Evolutionary conservation across 2,797 vertebrate genomes (phyloP), one percentile per base, ranked within the genome.

Genomic region (Rousettus madagascariensis): DNA sequence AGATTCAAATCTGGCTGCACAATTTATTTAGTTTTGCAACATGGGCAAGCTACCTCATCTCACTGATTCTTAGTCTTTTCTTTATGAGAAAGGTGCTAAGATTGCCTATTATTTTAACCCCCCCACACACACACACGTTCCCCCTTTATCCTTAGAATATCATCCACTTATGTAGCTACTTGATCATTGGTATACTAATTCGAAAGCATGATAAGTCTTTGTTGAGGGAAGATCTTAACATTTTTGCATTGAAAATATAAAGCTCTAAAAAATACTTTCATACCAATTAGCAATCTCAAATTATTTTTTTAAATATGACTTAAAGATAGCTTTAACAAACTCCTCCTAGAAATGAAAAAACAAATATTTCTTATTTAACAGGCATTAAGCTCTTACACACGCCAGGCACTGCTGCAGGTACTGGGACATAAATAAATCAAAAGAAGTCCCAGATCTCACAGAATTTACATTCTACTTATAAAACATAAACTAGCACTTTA

Each of bases 401-500:
- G 36, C 8, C 63, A 49, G 46, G 16, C 43, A 74, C 3, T 87
- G 16, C 41, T 92, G 8, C 46, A 83, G 13, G 16, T 84, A 30
- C 41, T 66, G 36, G 33, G 36, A 75, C 33, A 77, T 0, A 90
- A 84, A 88, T 57, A 61, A 88, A 43, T 53, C 12, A 55, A 49
- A 71, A 28, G 6, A 94, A 94, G 38, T 65, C 28, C 38, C 61
- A 68, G 46, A 61, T 68, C 41, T 63, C 51, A 71, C 5, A 71
- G 26, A 95, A 85, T 46, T 75, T 92, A 71, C 36, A 86, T 78
- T 86, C 26, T 78, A 86, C 57, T 84, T 74, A 83, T 33, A 75
- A 94, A 96, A 71, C 57, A 87, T 19, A 74, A 86, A 72, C 15
- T 75, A 82, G 72, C n/a, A 92, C 38, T 91, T 85, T 87, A 82